Percentiles rank a stretch among this genome's conserved stretches.
phyloP scores from a whole-genome alignment of 2,797 vertebrate genomes.

The Danionella dracula region DNA sequence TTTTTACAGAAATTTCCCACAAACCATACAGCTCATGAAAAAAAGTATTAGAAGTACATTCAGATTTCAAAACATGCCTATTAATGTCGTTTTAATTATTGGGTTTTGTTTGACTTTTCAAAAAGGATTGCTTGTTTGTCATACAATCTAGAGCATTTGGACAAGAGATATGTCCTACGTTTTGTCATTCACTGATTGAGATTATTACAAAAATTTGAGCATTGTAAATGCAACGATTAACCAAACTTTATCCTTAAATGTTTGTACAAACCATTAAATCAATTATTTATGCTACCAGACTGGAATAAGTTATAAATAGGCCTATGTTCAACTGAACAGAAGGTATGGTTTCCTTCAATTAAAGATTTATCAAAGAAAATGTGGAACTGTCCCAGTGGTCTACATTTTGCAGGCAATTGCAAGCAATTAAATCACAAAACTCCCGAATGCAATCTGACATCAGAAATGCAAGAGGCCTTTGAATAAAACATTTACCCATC shows the following conservation, averaged over 20 bases:
- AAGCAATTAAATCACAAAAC: conserved; percentile 29
- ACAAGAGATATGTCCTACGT: no score
- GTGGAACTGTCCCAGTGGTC: conserved; percentile 23
- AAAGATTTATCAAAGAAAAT: conserved; percentile 34
- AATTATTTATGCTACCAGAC: conserved; percentile 1
- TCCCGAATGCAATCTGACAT: conserved; percentile 3
- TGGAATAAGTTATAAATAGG: conserved; percentile 20
- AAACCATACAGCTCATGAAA: no score
- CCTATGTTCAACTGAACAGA: conserved; percentile 15
- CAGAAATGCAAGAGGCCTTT: conserved; percentile 6
- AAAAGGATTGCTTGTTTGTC: no score
- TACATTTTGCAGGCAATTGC: conserved; percentile 13
- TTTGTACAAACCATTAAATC: conserved; percentile 6
- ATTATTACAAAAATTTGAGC: no score
- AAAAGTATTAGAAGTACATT: no score
- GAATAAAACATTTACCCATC: conserved; percentile 29
- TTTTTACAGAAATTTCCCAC: no score
- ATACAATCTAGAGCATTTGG: no score
- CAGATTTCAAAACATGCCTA: no score
- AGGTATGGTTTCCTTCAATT: conserved; percentile 10
- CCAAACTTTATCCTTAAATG: neutral
- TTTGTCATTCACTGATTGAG: no score
- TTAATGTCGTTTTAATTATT: no score
- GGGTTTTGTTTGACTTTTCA: no score
- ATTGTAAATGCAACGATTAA: no score